Conservation (phyloP, 2,797 vertebrate species). For the Sternarchorhynchus goeldii region DNA sequence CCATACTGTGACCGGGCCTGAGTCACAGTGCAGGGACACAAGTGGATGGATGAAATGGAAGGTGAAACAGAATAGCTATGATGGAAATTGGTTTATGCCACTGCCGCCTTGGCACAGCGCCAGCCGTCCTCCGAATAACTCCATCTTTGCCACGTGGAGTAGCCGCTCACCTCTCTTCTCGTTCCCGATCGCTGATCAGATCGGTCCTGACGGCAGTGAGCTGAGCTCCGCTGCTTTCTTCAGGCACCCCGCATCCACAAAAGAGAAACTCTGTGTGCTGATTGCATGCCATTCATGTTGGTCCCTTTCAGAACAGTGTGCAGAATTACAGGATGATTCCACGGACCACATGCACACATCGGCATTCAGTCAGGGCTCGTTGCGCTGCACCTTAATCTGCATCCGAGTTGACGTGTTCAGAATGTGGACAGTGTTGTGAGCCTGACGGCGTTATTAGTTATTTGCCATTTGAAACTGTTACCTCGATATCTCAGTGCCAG, state of each 20-base stretch:
- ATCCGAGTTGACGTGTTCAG: neutral
- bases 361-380: neutral
- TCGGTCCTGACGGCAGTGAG: slow-evolving; percentile 30
- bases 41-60: slow-evolving; percentile 66
- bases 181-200: slow-evolving; percentile 50
- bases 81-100: slow-evolving; percentile 59
- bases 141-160: slow-evolving; percentile 40
- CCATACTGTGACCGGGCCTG: slow-evolving; percentile 63
- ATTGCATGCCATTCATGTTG: slow-evolving; percentile 46
- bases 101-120: slow-evolving; percentile 43
- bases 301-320: slow-evolving; percentile 30
- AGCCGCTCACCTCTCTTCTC: slow-evolving; percentile 48
- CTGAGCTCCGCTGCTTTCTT: slow-evolving; percentile 33
- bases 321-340: neutral
- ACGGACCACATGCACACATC: neutral
- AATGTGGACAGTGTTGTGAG: neutral
- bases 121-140: slow-evolving; percentile 28
- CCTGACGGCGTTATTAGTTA: neutral
- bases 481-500: neutral
- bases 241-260: slow-evolving; percentile 44
- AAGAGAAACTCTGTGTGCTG: slow-evolving; percentile 48
- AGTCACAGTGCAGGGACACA: slow-evolving; percentile 63
- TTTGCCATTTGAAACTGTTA: neutral
- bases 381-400: neutral
- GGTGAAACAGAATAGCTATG: slow-evolving; percentile 60